Conservation (phyloP, 2,888 invertebrate species). For the Strigamia maritima region DNA sequence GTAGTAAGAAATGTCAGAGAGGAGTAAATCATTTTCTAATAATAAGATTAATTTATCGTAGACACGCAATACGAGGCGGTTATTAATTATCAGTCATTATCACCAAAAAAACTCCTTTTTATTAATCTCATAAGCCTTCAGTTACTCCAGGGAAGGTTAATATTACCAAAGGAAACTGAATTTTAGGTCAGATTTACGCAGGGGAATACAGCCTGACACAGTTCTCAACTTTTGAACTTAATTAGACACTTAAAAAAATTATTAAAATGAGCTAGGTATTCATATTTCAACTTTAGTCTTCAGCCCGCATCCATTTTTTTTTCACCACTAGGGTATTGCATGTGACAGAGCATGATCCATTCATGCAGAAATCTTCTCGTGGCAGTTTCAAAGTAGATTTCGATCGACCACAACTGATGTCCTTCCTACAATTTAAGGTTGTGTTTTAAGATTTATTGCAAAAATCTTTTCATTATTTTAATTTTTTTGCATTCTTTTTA, state of each 20-base stretch:
- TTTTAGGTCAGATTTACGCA: neutral
- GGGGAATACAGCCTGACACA: neutral
- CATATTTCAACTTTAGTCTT: too few species aligned
- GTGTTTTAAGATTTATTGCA: neutral
- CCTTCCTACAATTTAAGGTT: neutral
- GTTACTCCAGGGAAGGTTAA: neutral
- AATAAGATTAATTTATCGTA: too few species aligned
- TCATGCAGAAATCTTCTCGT: neutral
- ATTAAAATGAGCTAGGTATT: too few species aligned
- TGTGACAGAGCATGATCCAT: neutral
- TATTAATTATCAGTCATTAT: neutral
- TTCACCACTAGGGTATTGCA: too few species aligned
- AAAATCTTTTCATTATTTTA: too few species aligned
- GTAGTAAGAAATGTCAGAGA: neutral
- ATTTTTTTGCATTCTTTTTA: too few species aligned
- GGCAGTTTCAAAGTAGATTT: neutral
- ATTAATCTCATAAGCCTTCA: neutral
- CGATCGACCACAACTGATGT: neutral
- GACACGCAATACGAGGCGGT: neutral
- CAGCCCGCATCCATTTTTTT: too few species aligned
- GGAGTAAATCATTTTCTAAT: too few species aligned
- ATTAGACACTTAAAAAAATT: too few species aligned
- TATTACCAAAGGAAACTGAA: neutral
- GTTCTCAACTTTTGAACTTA: too few species aligned
- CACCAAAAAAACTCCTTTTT: neutral